Percentiles rank a stretch among this genome's conserved stretches.
Conservation (phyloP, 2,888 invertebrate genomes). For the Cloeon dipterum region DNA sequence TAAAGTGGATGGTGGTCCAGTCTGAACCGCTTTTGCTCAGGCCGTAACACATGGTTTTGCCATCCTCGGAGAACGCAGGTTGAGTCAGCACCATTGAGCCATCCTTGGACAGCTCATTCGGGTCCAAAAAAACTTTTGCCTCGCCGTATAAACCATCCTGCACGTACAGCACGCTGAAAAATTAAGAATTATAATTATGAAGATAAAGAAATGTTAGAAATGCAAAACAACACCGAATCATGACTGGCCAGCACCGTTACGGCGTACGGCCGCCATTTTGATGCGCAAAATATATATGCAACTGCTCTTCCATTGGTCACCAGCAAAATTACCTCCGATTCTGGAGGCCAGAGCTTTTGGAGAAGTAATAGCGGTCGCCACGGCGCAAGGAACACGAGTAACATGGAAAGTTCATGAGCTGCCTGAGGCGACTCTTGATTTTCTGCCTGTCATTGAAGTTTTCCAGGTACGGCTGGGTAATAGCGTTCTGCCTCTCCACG, state of each 20-base stretch:
- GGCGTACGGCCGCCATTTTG: no score
- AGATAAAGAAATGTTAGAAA: no score
- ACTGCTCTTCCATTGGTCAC: neutral
- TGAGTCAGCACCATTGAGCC: conserved; percentile 63
- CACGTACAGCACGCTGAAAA: conserved; percentile 64
- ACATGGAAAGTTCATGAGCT: conserved; percentile 93
- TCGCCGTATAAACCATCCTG: conserved; percentile 57
- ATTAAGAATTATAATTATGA: neutral
- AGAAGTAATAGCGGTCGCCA: conserved; percentile 75
- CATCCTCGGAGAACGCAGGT: conserved; percentile 71
- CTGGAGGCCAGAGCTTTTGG: conserved; percentile 83
- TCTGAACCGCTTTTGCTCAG: conserved; percentile 87
- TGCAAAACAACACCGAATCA: no score
- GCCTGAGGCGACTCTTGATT: conserved; percentile 57
- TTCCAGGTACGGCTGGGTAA: conserved; percentile 68
- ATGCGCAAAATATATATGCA: no score
- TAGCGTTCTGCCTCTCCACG: conserved; percentile 72
- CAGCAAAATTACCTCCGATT: conserved; percentile 55
- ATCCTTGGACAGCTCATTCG: conserved; percentile 76
- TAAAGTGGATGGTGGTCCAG: conserved; percentile 78
- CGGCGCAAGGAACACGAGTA: conserved; percentile 66
- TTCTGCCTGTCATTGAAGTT: conserved; percentile 44
- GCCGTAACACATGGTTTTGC: conserved; percentile 72
- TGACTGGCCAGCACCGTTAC: no score
- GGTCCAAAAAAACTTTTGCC: conserved; percentile 77